These are phyloP conservation scores for Hemiscyllium ocellatum DNA, from an alignment of 2,113 vertebrate genomes.

Conservation along the genomic window DNA sequence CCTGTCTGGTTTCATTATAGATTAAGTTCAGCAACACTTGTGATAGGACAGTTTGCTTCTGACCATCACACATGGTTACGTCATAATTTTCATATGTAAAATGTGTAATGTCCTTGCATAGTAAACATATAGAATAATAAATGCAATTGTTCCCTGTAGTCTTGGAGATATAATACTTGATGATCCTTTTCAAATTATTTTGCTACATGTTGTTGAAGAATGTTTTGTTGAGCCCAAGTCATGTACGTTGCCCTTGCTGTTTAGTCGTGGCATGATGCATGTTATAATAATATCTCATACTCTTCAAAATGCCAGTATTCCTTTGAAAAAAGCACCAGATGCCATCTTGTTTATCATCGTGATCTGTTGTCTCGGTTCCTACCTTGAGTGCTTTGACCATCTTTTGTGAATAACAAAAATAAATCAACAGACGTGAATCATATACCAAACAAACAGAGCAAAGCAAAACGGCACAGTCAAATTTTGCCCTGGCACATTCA, in stretches of 20 bases:
- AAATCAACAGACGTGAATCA: neutral
- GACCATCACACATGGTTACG: neutral
- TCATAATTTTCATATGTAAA: neutral
- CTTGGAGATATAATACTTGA: neutral
- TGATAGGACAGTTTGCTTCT: neutral
- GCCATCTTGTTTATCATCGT: neutral
- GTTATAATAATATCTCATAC: neutral
- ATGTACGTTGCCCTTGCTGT: neutral
- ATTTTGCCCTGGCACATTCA: neutral
- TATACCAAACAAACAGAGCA: neutral
- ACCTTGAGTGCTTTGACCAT: neutral
- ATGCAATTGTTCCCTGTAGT: neutral
- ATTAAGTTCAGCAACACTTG: neutral
- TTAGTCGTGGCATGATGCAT: neutral
- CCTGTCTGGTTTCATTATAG: neutral
- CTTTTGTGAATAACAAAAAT: neutral
- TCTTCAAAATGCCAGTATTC: neutral
- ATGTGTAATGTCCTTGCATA: neutral
- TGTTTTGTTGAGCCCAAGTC: neutral
- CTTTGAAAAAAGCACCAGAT: neutral
- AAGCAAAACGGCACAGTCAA: neutral
- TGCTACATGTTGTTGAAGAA: neutral
- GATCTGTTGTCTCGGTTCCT: neutral
- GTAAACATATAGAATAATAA: neutral
- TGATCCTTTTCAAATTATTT: neutral